Conservation (phyloP, 2,113 vertebrate species). For the Eurypyga helias region DNA sequence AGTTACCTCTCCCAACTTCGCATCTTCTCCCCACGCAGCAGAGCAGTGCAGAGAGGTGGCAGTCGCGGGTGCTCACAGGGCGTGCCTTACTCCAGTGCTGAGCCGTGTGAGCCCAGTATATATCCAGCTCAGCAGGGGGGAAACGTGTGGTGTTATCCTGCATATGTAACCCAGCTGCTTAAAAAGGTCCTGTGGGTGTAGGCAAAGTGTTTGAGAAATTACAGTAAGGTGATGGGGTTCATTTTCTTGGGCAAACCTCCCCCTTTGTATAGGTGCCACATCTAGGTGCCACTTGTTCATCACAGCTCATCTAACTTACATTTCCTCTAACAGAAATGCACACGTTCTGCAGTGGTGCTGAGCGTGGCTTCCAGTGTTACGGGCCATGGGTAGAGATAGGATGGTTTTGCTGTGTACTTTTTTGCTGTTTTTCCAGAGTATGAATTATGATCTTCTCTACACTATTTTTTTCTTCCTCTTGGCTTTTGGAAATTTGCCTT, state of each 20-base stretch:
- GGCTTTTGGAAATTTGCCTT: not conserved
- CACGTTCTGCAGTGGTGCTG: not conserved
- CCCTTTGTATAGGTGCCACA: not conserved
- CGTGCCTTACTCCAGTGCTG: not conserved
- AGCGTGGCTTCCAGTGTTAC: not conserved
- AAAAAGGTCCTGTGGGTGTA: not conserved
- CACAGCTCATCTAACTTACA: not conserved
- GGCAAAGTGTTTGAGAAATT: not conserved
- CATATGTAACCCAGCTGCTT: not conserved
- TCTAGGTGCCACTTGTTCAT: not conserved
- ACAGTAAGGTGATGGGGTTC: not conserved
- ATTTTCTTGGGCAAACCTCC: not conserved
- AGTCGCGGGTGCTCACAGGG: not conserved
- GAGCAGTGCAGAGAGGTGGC: not conserved
- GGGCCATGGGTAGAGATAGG: not conserved
- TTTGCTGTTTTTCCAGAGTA: not conserved
- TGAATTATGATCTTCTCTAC: not conserved
- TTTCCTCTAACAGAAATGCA: not conserved
- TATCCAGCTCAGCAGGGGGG: not conserved
- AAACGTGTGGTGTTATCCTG: not conserved
- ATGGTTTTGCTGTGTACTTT: not conserved
- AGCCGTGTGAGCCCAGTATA: not conserved
- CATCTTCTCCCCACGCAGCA: fast-evolving
- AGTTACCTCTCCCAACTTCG: not conserved
- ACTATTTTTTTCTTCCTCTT: not conserved